Evolutionary conservation across 2,113 vertebrate genomes (phyloP), one percentile per base, ranked within the genome.

Genomic region (Peromyscus polionotus): DNA sequence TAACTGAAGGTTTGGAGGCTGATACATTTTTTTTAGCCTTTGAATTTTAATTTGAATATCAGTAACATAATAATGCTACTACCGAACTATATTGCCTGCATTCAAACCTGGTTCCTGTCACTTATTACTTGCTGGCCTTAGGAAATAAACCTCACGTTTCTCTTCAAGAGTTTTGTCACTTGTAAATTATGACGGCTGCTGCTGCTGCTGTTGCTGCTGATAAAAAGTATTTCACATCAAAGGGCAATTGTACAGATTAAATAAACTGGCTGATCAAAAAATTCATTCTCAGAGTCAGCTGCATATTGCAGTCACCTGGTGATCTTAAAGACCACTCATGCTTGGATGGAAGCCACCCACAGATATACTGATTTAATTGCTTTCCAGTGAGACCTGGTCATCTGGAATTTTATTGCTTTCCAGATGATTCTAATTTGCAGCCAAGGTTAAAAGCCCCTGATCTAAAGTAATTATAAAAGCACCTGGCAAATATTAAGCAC

Each of bases 401-500:
- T 76, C 65, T 95, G 83, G 86, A 91, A 76, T 95, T 72, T 93
- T 94, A 93, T 77, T 67, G 57, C 51, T 91, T 24, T 57, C 72
- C 77, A 97, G 77, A 97, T 91, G 76, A 94, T 94, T 95, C 67
- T 96, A 88, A 96, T 96, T 97, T 96, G 24, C 28, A 81, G 48
- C 31, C 81, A 93, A 94, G 45, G 72, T 93, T 95, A 94, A 95
- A 97, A 97, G 48, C 2, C 19, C 45, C 51, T 77, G 76, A 70
- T 94, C 51, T 88, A 94, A 91, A 94, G 54, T 93, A 94, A 94
- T 96, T 95, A 77, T 94, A 75, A 90, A 48, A 89, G 51, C 48
- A 81, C 83, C 59, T 97, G 93, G 86, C 33, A 96, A 94, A 93
- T 95, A 93, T 70, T 88, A 93, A 94, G 51, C 59, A 73, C 51